Conservation (phyloP, 2,113 vertebrate species). For the Condylura cristata region DNA sequence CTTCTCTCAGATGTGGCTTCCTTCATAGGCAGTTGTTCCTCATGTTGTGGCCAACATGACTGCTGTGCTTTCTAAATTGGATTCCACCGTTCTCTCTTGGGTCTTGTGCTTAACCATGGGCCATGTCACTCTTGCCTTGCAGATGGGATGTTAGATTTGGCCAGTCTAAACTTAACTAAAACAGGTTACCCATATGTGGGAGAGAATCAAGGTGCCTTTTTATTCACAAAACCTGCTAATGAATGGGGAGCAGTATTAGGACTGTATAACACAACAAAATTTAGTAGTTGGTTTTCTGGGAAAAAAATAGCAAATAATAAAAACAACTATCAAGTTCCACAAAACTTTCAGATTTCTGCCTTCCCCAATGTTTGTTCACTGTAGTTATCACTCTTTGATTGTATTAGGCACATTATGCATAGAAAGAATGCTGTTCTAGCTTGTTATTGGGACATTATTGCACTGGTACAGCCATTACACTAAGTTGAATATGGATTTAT, state of each 20-base stretch:
- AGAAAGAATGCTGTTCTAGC: background rate
- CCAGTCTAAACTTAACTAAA: background rate
- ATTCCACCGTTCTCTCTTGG: background rate
- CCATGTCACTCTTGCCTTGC: background rate
- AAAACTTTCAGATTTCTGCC: background rate
- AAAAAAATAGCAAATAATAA: background rate
- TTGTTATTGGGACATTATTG: background rate
- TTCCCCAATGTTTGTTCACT: background rate
- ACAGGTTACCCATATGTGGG: background rate
- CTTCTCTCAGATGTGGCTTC: background rate
- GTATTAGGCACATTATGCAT: background rate
- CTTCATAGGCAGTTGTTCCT: background rate
- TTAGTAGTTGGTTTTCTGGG: background rate
- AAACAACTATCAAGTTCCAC: background rate
- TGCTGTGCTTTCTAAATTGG: background rate
- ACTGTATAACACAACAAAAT: background rate
- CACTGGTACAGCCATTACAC: background rate
- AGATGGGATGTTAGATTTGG: background rate
- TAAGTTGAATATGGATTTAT: slow-evolving; percentile 13
- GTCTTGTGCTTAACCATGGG: background rate
- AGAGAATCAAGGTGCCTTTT: background rate
- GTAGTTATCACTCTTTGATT: background rate
- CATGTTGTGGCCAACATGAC: background rate
- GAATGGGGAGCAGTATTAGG: background rate
- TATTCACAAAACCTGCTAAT: background rate